Base-by-base conservation (phyloP, 2,797 vertebrate genomes). In the Onychomys arenicola region DNA sequence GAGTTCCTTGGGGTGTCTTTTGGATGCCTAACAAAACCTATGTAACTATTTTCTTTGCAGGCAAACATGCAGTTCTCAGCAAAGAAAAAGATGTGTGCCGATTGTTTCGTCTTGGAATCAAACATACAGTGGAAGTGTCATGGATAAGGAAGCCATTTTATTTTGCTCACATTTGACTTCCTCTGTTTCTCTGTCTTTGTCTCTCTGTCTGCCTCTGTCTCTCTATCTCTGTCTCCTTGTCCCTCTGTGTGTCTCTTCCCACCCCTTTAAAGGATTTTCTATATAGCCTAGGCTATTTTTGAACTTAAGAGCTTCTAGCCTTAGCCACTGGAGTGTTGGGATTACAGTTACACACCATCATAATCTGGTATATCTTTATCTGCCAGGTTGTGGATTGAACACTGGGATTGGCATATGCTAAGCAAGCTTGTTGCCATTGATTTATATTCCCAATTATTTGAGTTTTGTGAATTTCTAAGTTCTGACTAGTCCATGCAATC, bases 321-420 rank as follows among this genome's bases (percentile, higher is more conserved):
- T 63, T 32, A n/a, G 23, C 8, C 13, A 46, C 40, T 0, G 16
- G 27, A 63, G 19, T 77, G 6, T 16, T 49, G 2, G 6, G 57
- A n/a, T 49, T n/a, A n/a, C 1, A 46, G 12, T 6, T 34, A 61
- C 0, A 2, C 0, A 34, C 10, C 29, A 25, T 0, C 1, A 63
- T 25, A 49, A 49, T 21, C 17, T 57, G n/a, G 12, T 57, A 61
- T 46, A 63, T 63, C 12, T n/a, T 52, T 63, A n/a, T 25, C 14
- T 65, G 12, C 8, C 55, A 43, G 29, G 34, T 49, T 78, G 12
- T 14, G 23, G 2, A 11, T 37, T 12, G 16, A 90, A 80, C 1
- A 29, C 14, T 21, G 27, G n/a, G 3, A 8, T 43, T 43, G 40
- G 9, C 16, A 29, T 21, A 59, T 43, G 0, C n/a, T 67, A 63